phyloP scores from a whole-genome alignment of 1,140 invertebrate genomes.

The Anadara kagoshimensis region DNA sequence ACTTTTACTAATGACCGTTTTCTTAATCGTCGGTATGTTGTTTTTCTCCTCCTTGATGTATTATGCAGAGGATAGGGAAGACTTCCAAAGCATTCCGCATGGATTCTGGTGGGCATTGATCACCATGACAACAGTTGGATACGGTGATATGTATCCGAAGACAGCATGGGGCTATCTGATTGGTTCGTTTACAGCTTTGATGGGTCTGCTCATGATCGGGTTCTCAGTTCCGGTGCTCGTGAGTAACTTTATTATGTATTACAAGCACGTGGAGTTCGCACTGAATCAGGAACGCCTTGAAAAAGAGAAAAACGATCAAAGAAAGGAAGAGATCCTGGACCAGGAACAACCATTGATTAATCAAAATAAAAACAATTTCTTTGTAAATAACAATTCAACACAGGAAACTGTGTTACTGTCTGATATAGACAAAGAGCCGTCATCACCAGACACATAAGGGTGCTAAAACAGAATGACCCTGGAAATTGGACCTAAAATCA shows the following conservation, averaged over 20 bases:
- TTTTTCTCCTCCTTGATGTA: constrained; percentile 96
- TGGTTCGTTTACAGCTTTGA: constrained; percentile 87
- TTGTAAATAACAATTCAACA: no score
- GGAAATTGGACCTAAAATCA: no score
- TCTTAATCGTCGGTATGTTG: constrained; percentile 98
- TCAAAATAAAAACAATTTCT: no score
- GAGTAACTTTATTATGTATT: constrained; percentile 85
- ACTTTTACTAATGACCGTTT: constrained; percentile 96
- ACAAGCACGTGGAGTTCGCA: constrained; percentile 74
- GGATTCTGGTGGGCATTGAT: constrained; percentile 93
- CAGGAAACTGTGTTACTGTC: no score
- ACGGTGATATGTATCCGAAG: constrained; percentile 89
- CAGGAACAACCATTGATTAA: no score
- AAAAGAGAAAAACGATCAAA: neutral
- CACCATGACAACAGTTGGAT: constrained; percentile 99
- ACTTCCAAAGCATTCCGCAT: constrained; percentile 87
- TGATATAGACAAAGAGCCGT: no score
- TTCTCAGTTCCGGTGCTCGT: constrained; percentile 88
- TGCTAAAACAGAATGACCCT: no score
- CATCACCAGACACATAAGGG: no score
- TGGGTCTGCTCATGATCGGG: constrained; percentile 99
- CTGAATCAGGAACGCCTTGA: constrained; percentile 15
- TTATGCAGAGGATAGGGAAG: constrained; percentile 48
- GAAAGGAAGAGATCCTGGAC: no score
- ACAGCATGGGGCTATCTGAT: constrained; percentile 67